Conservation (phyloP, 92 coral and sea anemone genomes). For the Porites lobata region DNA sequence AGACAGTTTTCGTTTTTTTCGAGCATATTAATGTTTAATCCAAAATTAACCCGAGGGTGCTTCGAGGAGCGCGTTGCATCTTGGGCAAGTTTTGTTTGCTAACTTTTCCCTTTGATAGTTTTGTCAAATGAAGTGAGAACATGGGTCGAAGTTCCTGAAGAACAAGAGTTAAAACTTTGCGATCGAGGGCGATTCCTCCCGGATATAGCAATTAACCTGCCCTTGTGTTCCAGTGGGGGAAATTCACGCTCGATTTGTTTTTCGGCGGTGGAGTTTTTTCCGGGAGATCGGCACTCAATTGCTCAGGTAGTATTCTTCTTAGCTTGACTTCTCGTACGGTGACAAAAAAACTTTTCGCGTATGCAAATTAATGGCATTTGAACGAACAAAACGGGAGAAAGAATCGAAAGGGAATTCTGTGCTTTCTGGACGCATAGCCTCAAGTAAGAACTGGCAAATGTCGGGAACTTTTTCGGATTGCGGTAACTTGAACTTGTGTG, state of each 20-base stretch:
- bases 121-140: constrained; percentile 29
- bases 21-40: constrained; percentile 74
- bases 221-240: background rate
- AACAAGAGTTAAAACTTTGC: constrained; percentile 59
- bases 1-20: constrained; percentile 52
- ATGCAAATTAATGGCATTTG: constrained; percentile 93
- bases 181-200: constrained; percentile 15
- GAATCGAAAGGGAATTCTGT: constrained; percentile 63
- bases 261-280: constrained; percentile 44
- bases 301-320: constrained; percentile 68
- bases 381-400: constrained; percentile 73
- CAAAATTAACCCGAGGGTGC: constrained; percentile 87
- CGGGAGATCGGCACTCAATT: constrained; percentile 21
- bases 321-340: constrained; percentile 87
- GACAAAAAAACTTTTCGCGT: constrained; percentile 90
- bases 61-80: constrained; percentile 80
- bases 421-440: constrained; percentile 31
- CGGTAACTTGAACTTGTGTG: constrained; percentile 40
- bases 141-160: constrained; percentile 1
- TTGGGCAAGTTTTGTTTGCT: constrained; percentile 91
- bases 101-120: constrained; percentile 83
- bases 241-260: constrained; percentile 20
- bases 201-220: constrained; percentile 1
- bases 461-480: constrained; percentile 13
- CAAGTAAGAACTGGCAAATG: constrained; percentile 14